Conservation (phyloP, 2,888 invertebrate genomes). For the Trilocha varians region DNA sequence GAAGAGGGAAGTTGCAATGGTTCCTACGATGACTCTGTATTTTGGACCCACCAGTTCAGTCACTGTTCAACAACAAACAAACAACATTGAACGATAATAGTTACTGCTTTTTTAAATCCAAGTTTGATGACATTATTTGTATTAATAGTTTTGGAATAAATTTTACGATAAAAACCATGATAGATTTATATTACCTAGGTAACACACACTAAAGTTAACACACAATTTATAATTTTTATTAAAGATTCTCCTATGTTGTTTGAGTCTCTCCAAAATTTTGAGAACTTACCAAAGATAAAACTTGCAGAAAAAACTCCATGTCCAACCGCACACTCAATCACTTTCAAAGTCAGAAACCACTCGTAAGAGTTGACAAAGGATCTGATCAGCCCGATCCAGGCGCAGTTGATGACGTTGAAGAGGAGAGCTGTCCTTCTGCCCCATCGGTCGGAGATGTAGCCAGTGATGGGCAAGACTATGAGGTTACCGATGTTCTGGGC, state of each 20-base stretch:
- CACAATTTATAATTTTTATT: too few relatives aligned
- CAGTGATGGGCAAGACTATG: constrained; percentile 79
- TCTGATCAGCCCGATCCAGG: constrained; percentile 77
- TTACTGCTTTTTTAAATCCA: too few relatives aligned
- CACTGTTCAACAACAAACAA: constrained; percentile 46
- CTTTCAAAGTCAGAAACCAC: constrained; percentile 80
- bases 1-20: constrained; percentile 78
- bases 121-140: too few relatives aligned
- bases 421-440: constrained; percentile 77
- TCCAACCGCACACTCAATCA: constrained; percentile 79
- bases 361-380: constrained; percentile 80
- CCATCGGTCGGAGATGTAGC: constrained; percentile 82
- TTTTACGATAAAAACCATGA: too few relatives aligned
- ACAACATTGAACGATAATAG: too few relatives aligned
- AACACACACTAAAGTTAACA: too few relatives aligned
- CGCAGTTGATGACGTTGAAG: constrained; percentile 74
- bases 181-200: too few relatives aligned
- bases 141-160: too few relatives aligned
- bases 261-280: too few relatives aligned
- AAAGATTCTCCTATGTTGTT: too few relatives aligned
- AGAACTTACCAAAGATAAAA: constrained; percentile 79
- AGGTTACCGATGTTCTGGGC: constrained; percentile 82
- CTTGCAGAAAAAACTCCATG: constrained; percentile 81
- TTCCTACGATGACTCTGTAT: constrained; percentile 79
- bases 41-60: constrained; percentile 83